These are phyloP conservation scores for Oophaga sylvatica DNA, from an alignment of 2,797 vertebrate species.

Conservation along the genomic window DNA sequence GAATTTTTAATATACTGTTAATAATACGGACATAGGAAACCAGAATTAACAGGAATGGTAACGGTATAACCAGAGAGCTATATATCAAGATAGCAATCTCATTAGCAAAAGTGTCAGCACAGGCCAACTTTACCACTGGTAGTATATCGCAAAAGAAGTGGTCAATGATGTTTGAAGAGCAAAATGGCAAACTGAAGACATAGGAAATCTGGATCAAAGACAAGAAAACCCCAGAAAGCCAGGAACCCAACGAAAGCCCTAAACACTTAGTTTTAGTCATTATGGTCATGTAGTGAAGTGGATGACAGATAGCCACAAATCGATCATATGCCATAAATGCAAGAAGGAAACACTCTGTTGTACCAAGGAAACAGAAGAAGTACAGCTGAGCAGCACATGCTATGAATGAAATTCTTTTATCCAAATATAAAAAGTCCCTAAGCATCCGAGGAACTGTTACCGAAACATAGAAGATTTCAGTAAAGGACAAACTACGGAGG, in stretches of 20 bases:
- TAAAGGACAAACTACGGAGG: conserved; percentile 50
- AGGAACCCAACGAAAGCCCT: conserved; percentile 12
- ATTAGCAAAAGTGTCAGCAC: conserved; percentile 53
- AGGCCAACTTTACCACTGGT: conserved; percentile 50
- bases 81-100: conserved; percentile 40
- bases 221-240: conserved; percentile 27
- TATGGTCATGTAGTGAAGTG: conserved; percentile 52
- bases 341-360: conserved; percentile 53
- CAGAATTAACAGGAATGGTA: conserved; percentile 66
- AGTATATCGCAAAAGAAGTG: conserved; percentile 61
- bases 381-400: conserved; percentile 55
- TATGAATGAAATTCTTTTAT: conserved; percentile 42
- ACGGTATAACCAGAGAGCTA: conserved; percentile 61
- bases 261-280: conserved; percentile 50
- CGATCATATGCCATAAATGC: conserved; percentile 61
- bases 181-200: conserved; percentile 49
- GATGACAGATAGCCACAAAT: conserved; percentile 55
- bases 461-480: conserved; percentile 56
- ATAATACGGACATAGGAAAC: conserved; percentile 63
- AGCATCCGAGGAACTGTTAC: conserved; percentile 58
- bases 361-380: conserved; percentile 50
- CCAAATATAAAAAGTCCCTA: conserved; percentile 23
- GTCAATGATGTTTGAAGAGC: conserved; percentile 47
- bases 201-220: conserved; percentile 32
- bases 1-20: conserved; percentile 52